Base-by-base conservation (phyloP, 1,140 invertebrate species). In the Lepidurus apus region DNA sequence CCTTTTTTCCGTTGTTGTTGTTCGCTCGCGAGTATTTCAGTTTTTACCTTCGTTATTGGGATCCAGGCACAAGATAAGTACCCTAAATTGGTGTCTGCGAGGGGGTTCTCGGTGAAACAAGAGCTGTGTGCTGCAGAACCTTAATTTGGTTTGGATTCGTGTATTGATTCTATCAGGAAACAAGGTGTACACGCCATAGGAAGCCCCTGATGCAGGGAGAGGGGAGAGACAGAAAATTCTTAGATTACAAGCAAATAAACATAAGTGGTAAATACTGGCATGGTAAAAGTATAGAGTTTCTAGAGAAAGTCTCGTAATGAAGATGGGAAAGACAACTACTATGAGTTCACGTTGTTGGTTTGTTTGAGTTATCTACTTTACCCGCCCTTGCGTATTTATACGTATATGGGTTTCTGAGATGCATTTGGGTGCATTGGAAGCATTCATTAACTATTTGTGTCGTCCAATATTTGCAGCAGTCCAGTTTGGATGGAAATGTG, bases 401-500 rank as follows among this genome's bases (percentile, higher is more conserved):
- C 17, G 21, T 65, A 65, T 65, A 21, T 65, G 7, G 17, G 21
- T 13, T 65, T n/a, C 7, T 65, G 13, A 34, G 53, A 21, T 13
- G 53, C 53, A 65, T 21, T 13, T 9, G 53, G 45, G 17, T 10
- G 53, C 17, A 7, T 4, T 9, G 53, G 8, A 7, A n/a, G 8
- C 13, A 13, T n/a, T 13, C 21, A 65, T 13, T 65, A 65, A 65
- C 21, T 10, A 45, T 76, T 44, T 76, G 0, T n/a, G 24, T 7
- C 13, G 13, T 43, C 11, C 47, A 11, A 44, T 75, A 10, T 79
- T 82, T 78, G 82, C 86, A 87, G 81, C 86, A 93, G 91, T 89
- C 88, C 73, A 93, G 90, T 82, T 87, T 88, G 13, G 93, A 95
- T 83, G 91, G 91, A n/a, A 95, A 95, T 85, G 88, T 90, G 77